phyloP scores from a whole-genome alignment of 1,140 invertebrate genomes.

The Hycleus phaleratus region DNA sequence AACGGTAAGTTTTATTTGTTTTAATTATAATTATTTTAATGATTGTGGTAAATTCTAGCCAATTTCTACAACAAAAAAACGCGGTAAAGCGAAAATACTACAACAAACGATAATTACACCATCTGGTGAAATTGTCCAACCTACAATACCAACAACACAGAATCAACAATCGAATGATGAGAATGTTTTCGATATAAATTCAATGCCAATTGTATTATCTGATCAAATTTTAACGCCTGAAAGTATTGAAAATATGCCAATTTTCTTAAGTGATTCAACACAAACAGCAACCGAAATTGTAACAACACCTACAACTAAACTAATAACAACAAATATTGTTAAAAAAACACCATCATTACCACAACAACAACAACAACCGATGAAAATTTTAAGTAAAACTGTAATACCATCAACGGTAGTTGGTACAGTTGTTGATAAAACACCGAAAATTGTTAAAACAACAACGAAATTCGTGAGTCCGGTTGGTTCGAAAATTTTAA shows the following conservation, averaged over 20 bases:
- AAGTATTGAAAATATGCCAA: constrained; percentile 57
- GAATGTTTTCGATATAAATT: constrained; percentile 62
- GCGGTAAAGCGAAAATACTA: constrained; percentile 35
- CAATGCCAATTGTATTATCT: constrained; percentile 62
- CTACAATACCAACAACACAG: constrained; percentile 20
- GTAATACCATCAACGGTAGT: too few relatives aligned
- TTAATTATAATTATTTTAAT: too few relatives aligned
- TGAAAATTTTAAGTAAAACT: constrained; percentile 16
- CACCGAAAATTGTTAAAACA: constrained; percentile 3
- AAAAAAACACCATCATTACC: not conserved
- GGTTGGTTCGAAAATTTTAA: constrained; percentile 1
- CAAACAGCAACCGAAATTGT: not conserved
- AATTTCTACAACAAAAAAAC: not conserved
- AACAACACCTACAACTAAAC: not conserved
- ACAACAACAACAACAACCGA: constrained; percentile 6
- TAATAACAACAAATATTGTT: not conserved
- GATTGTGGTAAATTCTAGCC: not conserved
- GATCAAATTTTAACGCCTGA: constrained; percentile 56
- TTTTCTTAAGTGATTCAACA: constrained; percentile 42
- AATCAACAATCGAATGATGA: constrained; percentile 43
- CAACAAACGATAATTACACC: constrained; percentile 39
- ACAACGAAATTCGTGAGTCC: too few relatives aligned
- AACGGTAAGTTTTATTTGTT: not conserved
- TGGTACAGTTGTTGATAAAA: not conserved
- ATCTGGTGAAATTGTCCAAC: constrained; percentile 33